Conservation (phyloP, 2,113 vertebrate species). For the Misgurnus anguillicaudatus region DNA sequence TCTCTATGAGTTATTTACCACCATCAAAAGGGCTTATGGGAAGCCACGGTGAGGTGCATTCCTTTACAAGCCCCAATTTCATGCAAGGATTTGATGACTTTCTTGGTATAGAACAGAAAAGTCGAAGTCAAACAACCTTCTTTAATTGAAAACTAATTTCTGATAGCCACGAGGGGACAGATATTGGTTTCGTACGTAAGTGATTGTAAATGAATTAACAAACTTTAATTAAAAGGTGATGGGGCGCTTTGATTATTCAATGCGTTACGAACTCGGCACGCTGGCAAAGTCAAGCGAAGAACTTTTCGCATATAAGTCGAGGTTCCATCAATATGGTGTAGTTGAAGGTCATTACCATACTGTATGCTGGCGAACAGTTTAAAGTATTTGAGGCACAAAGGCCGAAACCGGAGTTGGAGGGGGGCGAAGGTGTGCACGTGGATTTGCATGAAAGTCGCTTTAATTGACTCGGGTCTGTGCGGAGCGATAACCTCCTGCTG, state of each 20-base stretch:
- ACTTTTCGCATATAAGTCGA: not conserved
- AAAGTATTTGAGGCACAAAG: conserved; percentile 2
- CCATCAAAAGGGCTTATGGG: conserved; percentile 48
- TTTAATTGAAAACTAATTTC: conserved; percentile 74
- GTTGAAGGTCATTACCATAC: conserved; percentile 33
- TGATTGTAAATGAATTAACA: conserved; percentile 75
- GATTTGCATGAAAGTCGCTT: not conserved
- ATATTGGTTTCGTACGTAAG: conserved; percentile 74
- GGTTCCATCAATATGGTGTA: not conserved
- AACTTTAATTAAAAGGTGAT: conserved; percentile 61
- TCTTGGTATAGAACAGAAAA: conserved; percentile 60
- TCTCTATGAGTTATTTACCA: conserved; percentile 62
- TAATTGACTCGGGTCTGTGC: conserved; percentile 12
- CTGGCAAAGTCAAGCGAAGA: no score
- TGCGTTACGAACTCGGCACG: not conserved
- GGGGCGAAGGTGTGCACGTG: not conserved
- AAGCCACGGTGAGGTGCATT: conserved; percentile 53
- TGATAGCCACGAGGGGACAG: conserved; percentile 57
- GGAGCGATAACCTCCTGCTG: conserved; percentile 35
- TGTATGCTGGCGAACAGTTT: not conserved
- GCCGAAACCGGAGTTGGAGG: not conserved
- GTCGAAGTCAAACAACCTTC: conserved; percentile 67
- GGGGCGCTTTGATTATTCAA: conserved; percentile 34
- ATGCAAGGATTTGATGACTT: conserved; percentile 46
- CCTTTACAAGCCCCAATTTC: conserved; percentile 53